phyloP scores from a whole-genome alignment of 2,113 vertebrate genomes.

The Meles meles region DNA sequence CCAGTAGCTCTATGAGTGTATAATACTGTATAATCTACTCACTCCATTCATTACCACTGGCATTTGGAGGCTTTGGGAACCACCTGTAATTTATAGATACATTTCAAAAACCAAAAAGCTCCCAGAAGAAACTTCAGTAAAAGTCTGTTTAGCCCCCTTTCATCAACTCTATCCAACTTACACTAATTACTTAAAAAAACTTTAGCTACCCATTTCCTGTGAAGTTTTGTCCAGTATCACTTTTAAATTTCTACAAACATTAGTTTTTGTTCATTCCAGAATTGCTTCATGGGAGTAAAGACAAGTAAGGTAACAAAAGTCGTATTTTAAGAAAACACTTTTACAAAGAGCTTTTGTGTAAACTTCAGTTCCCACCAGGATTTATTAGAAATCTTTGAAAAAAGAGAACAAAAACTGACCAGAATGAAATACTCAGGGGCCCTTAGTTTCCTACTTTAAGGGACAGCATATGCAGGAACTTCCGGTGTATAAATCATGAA shows the following conservation, averaged over 20 bases:
- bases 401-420: not conserved
- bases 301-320: not conserved
- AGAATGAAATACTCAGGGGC: not conserved
- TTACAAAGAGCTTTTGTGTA: not conserved
- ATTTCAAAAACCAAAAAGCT: not conserved
- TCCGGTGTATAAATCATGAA: not conserved
- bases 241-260: not conserved
- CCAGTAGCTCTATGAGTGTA: not conserved
- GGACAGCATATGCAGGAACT: not conserved
- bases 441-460: not conserved
- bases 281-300: not conserved
- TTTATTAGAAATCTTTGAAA: not conserved
- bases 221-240: not conserved
- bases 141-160: not conserved
- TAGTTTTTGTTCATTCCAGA: not conserved
- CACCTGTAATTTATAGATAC: not conserved
- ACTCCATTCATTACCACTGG: not conserved
- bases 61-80: not conserved
- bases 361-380: not conserved
- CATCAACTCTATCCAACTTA: not conserved
- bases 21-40: not conserved
- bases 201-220: not conserved
- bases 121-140: not conserved
- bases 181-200: not conserved
- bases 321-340: not conserved